phyloP scores from a whole-genome alignment of 2,888 invertebrate genomes.

The Lathronympha strigana region DNA sequence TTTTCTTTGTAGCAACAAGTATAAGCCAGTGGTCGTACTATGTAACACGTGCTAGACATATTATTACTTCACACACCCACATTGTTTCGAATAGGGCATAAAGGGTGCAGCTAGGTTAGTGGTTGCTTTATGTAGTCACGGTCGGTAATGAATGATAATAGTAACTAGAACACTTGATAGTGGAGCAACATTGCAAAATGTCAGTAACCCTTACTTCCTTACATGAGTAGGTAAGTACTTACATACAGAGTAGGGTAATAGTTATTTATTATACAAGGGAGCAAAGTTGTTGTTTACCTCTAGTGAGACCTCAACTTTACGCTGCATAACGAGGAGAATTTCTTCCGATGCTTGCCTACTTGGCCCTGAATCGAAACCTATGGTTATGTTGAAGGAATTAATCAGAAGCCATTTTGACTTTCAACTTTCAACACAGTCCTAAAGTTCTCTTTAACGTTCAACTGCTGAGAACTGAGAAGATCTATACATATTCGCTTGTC shows the following conservation, averaged over 20 bases:
- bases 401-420: neutral
- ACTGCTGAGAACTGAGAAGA: no score
- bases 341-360: neutral
- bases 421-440: neutral
- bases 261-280: slow-evolving; percentile 1
- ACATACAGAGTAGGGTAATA: neutral
- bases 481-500: no score
- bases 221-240: neutral
- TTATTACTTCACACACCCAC: slow-evolving; percentile 8
- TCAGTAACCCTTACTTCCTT: slow-evolving; percentile 13
- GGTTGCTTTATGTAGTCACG: slow-evolving; percentile 13
- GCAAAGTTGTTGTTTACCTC: no score
- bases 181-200: slow-evolving; percentile 14
- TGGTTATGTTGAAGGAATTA: no score
- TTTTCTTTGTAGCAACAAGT: slow-evolving; percentile 12
- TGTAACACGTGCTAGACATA: neutral
- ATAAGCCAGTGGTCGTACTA: neutral
- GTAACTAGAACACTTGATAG: slow-evolving; percentile 14
- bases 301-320: neutral
- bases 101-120: slow-evolving; percentile 6
- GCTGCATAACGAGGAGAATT: neutral
- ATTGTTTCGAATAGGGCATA: neutral
- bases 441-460: no score
- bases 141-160: slow-evolving; percentile 13
- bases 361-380: no score